A percentile compares a stretch with the other conserved stretches of the same genome.
Conservation (phyloP, 2,888 invertebrate species). For the Hyalella azteca region DNA sequence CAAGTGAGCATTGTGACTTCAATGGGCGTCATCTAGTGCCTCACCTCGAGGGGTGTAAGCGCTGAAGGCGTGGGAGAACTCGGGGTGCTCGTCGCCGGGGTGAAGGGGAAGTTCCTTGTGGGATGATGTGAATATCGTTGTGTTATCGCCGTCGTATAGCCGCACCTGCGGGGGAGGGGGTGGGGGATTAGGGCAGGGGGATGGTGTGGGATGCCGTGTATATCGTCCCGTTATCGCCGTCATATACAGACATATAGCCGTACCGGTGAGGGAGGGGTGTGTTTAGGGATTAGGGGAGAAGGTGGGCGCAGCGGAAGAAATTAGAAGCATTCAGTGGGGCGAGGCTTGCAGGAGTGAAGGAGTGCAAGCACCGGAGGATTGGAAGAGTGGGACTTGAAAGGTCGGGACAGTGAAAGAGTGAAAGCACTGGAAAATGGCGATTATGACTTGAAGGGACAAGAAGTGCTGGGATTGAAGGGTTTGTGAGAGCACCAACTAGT, state of each 20-base stretch:
- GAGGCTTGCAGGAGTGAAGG: too few relatives aligned
- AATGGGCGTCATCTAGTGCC: not conserved
- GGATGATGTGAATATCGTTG: conserved; percentile 41
- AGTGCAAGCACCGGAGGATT: not conserved
- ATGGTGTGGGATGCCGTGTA: too few relatives aligned
- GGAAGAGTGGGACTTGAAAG: too few relatives aligned
- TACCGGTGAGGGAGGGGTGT: not conserved
- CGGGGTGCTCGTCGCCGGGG: conserved; percentile 57
- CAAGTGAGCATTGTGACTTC: not conserved
- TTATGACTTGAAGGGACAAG: not conserved
- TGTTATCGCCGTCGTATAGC: conserved; percentile 38
- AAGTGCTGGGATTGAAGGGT: not conserved
- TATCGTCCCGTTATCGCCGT: too few relatives aligned
- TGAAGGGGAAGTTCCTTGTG: conserved; percentile 52
- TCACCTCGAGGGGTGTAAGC: conserved; percentile 60
- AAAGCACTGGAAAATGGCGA: not conserved
- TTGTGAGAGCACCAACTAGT: not conserved
- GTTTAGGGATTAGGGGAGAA: not conserved
- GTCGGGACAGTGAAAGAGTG: too few relatives aligned
- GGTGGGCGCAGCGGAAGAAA: not conserved
- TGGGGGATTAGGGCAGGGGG: not conserved
- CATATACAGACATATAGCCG: too few relatives aligned
- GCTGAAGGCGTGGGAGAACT: conserved; percentile 60
- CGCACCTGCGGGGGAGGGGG: not conserved
- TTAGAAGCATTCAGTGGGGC: not conserved